Evolutionary conservation across 2,113 vertebrate genomes (phyloP).

Genomic region (Salminus brasiliensis): DNA sequence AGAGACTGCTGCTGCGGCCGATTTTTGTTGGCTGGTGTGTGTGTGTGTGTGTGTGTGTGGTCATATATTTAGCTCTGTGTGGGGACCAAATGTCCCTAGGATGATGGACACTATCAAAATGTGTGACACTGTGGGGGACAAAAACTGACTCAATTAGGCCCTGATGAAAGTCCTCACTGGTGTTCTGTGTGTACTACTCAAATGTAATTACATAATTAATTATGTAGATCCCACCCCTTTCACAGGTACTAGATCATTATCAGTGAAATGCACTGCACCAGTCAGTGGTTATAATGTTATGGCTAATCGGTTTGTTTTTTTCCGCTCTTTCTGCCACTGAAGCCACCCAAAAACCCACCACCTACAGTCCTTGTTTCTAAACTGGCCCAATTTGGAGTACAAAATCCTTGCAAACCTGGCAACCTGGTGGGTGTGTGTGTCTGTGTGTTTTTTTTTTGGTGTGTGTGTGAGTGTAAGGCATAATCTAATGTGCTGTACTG

Average conservation of each 20-base stretch:
- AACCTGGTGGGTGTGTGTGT: background rate
- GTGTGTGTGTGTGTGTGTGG: background rate
- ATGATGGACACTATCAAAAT: background rate
- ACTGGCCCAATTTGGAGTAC: background rate
- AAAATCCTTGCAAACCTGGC: background rate
- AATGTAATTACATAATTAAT: no score
- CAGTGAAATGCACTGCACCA: no score
- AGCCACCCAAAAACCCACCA: no score
- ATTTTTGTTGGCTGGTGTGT: background rate
- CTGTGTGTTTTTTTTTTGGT: background rate
- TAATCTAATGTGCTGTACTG: constrained; percentile 26
- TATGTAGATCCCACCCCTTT: no score
- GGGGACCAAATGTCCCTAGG: background rate
- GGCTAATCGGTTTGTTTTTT: no score
- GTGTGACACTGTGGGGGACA: background rate
- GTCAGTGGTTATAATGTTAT: no score
- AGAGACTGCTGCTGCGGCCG: background rate
- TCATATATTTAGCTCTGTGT: background rate
- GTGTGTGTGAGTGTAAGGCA: background rate
- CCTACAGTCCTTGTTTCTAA: background rate
- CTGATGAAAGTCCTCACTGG: no score
- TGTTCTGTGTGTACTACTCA: no score
- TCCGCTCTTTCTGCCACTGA: no score
- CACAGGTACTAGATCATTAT: no score
- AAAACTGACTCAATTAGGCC: background rate